Evolutionary conservation across 2,797 vertebrate genomes (phyloP).

Genomic region (Thaleichthys pacificus): DNA sequence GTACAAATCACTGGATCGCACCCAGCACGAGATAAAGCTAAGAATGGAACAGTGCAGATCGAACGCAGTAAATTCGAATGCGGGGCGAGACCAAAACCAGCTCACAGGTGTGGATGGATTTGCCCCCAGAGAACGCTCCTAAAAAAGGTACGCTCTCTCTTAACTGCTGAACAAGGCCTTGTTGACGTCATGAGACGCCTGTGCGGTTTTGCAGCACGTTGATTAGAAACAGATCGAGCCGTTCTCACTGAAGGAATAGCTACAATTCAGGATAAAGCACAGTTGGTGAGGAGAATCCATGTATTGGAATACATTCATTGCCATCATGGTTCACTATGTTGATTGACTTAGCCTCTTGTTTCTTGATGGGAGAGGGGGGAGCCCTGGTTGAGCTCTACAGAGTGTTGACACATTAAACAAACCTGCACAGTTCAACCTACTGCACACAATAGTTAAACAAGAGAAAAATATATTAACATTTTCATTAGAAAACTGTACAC

Average conservation of each 20-base stretch:
- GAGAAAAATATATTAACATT: conserved; percentile 88
- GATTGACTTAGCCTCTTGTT: conserved; percentile 33
- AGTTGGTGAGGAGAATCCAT: conserved; percentile 39
- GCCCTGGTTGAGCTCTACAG: background rate
- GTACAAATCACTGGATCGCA: conserved; percentile 58
- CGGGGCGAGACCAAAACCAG: conserved; percentile 23
- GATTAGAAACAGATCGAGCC: conserved; percentile 6
- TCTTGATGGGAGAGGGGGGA: conserved; percentile 20
- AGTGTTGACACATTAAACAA: conserved; percentile 39
- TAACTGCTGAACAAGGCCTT: conserved; percentile 25
- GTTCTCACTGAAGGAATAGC: conserved; percentile 24
- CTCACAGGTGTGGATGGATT: conserved; percentile 37
- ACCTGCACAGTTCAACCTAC: conserved; percentile 53
- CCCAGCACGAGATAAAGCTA: conserved; percentile 69
- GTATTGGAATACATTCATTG: conserved; percentile 63
- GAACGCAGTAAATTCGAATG: conserved; percentile 54
- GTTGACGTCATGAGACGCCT: conserved; percentile 1
- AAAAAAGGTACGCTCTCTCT: conserved; percentile 5
- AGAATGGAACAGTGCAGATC: conserved; percentile 55
- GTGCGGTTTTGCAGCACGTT: conserved; percentile 16
- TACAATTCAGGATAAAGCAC: conserved; percentile 31
- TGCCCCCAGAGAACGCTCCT: conserved; percentile 11
- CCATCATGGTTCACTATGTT: conserved; percentile 50
- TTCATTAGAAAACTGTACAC: conserved; percentile 88
- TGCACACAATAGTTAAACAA: conserved; percentile 61